Conservation (phyloP, 2,888 invertebrate genomes). For the Epinotia demarniana region DNA sequence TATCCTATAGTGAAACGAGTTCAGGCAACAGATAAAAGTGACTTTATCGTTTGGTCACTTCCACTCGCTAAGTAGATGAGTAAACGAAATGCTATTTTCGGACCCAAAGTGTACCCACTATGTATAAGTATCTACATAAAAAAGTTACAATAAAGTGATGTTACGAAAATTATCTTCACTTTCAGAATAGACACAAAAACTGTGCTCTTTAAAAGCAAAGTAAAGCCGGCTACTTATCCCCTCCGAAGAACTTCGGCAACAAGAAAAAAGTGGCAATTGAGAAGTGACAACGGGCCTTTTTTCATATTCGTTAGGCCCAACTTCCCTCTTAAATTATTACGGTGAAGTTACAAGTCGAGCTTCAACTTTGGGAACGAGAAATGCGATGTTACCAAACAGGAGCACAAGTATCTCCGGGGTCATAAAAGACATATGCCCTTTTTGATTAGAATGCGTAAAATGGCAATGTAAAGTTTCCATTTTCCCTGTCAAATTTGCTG, state of each 20-base stretch:
- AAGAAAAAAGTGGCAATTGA: slow-evolving; percentile 49
- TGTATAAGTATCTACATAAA: not conserved
- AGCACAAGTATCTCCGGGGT: slow-evolving; percentile 19
- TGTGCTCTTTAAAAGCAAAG: slow-evolving; percentile 44
- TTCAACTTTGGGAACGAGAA: slow-evolving; percentile 39
- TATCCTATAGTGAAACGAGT: not conserved
- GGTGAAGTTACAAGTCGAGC: slow-evolving; percentile 46
- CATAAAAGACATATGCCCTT: slow-evolving; percentile 34
- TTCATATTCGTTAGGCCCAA: slow-evolving; percentile 51
- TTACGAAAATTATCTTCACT: slow-evolving; percentile 40
- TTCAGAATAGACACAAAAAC: slow-evolving; percentile 36
- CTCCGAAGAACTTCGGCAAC: slow-evolving; percentile 46
- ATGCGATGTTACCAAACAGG: slow-evolving; percentile 14
- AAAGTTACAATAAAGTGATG: not conserved
- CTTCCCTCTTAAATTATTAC: slow-evolving; percentile 53
- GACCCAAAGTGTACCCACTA: too few relatives aligned
- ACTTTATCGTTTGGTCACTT: not conserved
- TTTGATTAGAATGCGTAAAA: slow-evolving; percentile 14
- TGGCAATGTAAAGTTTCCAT: slow-evolving; percentile 64
- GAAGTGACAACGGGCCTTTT: slow-evolving; percentile 46
- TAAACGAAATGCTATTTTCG: too few relatives aligned
- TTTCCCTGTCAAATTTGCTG: slow-evolving; percentile 53
- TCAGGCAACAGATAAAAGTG: not conserved
- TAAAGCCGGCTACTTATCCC: slow-evolving; percentile 49
- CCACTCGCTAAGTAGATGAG: too few relatives aligned